Conservation (phyloP, 53 echinoderm and acorn worm species). For the Holothuria scabra region DNA sequence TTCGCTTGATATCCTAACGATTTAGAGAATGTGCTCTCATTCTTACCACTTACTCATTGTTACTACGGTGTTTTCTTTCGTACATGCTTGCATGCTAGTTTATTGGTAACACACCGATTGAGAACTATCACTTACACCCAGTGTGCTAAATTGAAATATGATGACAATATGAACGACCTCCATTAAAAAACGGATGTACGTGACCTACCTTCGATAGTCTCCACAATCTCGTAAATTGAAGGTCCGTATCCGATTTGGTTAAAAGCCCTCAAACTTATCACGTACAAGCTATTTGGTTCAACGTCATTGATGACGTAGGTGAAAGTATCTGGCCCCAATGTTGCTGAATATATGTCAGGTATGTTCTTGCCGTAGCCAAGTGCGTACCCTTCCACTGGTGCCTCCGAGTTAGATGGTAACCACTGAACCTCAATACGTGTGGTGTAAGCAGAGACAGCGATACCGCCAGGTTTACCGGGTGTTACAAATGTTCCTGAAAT, state of each 20-base stretch:
- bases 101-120: too few relatives aligned
- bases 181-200: too few relatives aligned
- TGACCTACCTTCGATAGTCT: not conserved
- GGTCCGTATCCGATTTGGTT: not conserved
- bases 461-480: not conserved
- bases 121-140: too few relatives aligned
- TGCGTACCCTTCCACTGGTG: not conserved
- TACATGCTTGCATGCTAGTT: too few relatives aligned
- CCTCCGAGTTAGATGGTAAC: constrained; percentile 6
- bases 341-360: not conserved
- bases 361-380: constrained; percentile 17
- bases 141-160: too few relatives aligned
- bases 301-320: constrained; percentile 9
- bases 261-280: not conserved
- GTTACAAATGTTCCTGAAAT: not conserved
- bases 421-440: not conserved
- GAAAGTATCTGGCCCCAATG: constrained; percentile 8
- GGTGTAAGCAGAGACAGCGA: not conserved
- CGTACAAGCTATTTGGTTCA: not conserved
- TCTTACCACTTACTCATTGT: too few relatives aligned
- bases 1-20: too few relatives aligned
- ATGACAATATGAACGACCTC: too few relatives aligned
- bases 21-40: too few relatives aligned
- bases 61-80: too few relatives aligned
- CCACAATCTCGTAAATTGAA: not conserved